Evolutionary conservation across 2,888 invertebrate species (phyloP).

Genomic region (Eupithecia centaureata): DNA sequence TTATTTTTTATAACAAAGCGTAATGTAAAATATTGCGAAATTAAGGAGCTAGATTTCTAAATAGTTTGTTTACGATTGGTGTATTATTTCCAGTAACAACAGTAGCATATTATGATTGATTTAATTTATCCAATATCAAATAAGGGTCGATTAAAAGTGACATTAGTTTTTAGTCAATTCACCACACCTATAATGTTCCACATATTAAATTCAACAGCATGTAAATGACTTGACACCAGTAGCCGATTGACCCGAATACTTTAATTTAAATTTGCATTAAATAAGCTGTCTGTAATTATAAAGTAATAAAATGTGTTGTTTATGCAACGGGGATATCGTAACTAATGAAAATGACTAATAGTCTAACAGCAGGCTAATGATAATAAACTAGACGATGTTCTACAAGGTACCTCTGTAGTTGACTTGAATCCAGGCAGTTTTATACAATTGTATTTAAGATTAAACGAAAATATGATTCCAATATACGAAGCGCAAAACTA

Average conservation of each 20-base stretch:
- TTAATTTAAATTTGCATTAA: conserved; percentile 53
- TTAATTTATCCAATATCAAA: not conserved
- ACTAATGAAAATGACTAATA: conserved; percentile 29
- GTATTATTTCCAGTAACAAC: not conserved
- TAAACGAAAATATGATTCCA: conserved; percentile 27
- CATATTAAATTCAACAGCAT: conserved; percentile 28
- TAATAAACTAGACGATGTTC: not conserved
- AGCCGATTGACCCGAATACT: conserved; percentile 31
- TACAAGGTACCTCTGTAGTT: not conserved
- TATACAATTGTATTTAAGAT: not conserved
- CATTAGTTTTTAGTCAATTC: conserved; percentile 24
- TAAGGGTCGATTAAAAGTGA: conserved; percentile 7
- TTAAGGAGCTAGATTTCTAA: not conserved
- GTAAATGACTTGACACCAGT: conserved; percentile 30
- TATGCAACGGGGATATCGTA: conserved; percentile 43
- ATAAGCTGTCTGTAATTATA: conserved; percentile 48
- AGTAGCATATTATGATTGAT: not conserved
- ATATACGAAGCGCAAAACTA: conserved; percentile 28
- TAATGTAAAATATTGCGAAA: not conserved
- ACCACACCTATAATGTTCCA: conserved; percentile 18
- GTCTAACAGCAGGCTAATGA: not conserved
- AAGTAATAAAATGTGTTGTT: conserved; percentile 34
- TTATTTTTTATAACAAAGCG: not conserved
- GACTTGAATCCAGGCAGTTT: not conserved
- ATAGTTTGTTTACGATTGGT: not conserved